Evolutionary conservation across 2,888 invertebrate genomes (phyloP).

Genomic region (Ochlodes sylvanus): DNA sequence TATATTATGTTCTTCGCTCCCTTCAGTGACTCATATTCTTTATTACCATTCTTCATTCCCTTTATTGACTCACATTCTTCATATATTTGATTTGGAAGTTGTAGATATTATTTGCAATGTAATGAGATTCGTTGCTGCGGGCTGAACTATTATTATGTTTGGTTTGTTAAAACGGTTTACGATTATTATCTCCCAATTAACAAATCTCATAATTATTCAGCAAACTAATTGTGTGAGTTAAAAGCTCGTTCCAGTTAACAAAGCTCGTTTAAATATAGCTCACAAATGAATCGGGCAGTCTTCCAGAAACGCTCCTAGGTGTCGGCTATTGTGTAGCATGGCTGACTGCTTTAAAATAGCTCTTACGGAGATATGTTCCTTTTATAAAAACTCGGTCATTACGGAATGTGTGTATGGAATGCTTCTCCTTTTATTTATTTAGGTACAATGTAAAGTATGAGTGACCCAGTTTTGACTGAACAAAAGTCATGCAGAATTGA

Average conservation of each 20-base stretch:
- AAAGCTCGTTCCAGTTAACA: slow-evolving; percentile 32
- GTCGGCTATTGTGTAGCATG: slow-evolving; percentile 55
- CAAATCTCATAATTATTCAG: slow-evolving; percentile 22
- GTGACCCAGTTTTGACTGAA: slow-evolving; percentile 6
- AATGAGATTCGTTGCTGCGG: not conserved
- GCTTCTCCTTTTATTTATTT: slow-evolving; percentile 12
- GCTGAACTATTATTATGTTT: not conserved
- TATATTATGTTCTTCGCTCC: too few relatives aligned
- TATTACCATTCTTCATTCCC: too few relatives aligned
- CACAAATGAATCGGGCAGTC: slow-evolving; percentile 64
- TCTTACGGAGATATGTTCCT: slow-evolving; percentile 31
- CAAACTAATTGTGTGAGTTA: slow-evolving; percentile 20
- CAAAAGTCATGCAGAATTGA: not conserved
- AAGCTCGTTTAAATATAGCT: slow-evolving; percentile 44
- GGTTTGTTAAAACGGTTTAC: not conserved
- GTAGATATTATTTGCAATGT: not conserved
- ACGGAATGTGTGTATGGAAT: slow-evolving; percentile 5
- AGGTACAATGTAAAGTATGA: slow-evolving; percentile 1
- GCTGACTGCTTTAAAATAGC: slow-evolving; percentile 53
- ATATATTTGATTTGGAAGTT: not conserved
- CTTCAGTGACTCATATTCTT: too few relatives aligned
- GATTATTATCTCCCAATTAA: slow-evolving; percentile 10
- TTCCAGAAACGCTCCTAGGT: slow-evolving; percentile 53
- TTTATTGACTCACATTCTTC: too few relatives aligned
- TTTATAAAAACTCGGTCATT: slow-evolving; percentile 16